Evolutionary conservation across 2,888 invertebrate species (phyloP), one percentile per base, ranked within the genome.

Genomic region (Icerya purchasi): DNA sequence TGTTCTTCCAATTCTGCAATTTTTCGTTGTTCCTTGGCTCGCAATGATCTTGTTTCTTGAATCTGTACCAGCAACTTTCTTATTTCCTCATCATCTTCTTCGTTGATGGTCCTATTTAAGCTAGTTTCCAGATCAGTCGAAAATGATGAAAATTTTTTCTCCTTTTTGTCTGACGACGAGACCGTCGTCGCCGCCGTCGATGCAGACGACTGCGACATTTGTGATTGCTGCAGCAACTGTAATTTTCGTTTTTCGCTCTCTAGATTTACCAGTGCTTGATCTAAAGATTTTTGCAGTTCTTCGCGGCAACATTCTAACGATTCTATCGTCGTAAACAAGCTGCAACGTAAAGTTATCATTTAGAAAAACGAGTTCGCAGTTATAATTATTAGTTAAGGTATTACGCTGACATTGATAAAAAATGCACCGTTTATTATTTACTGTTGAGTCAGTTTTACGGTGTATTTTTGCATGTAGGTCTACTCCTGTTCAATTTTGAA

Each of bases 291-390:
- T 68, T 84, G 85, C 59, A 88, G 74, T 64, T 92, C 91, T 68
- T 91, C 91, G 70, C 83, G 82, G 70, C 84, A 84, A 53, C 78
- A 72, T 72, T 93, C 92, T 67, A 92, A 75, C 25, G 78, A 78
- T 70, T 90, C 88, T 66, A 89, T 81, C 66, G 80, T 86, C 62
- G 78, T 74, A 67, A 81, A 80, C 68, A 89, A 76, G 65, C 83
- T 84, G 73, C 25, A 68, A 65, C 60, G 49, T 20, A 54, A 63
- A 62, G 59, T 51, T 19, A n/a, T n/a, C n/a, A n/a, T n/a, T n/a
- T n/a, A n/a, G n/a, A n/a, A n/a, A n/a, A n/a, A n/a, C n/a, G n/a
- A n/a, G n/a, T n/a, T n/a, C n/a, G n/a, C n/a, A n/a, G n/a, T n/a
- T n/a, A n/a, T n/a, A n/a, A n/a, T n/a, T n/a, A n/a, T n/a, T n/a